Percentiles rank a stretch among this genome's conserved stretches.
Conservation (phyloP, 2,888 invertebrate genomes). For the Boloria selene region DNA sequence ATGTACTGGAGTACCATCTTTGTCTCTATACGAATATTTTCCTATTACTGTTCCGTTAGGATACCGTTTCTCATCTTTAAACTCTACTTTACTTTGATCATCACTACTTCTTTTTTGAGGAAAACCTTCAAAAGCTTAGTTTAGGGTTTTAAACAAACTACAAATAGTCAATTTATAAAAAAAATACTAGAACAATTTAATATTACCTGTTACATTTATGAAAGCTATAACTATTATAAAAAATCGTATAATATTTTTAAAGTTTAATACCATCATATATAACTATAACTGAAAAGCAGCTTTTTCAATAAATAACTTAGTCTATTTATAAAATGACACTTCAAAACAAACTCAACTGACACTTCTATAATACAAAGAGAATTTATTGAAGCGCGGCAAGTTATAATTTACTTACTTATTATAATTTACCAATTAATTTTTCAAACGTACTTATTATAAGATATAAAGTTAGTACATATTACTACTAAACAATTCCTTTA, state of each 20-base stretch:
- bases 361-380: too few relatives aligned
- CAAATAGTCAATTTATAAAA: too few relatives aligned
- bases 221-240: neutral
- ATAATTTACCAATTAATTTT: too few relatives aligned
- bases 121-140: constrained; percentile 48
- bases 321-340: too few relatives aligned
- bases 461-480: too few relatives aligned
- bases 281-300: too few relatives aligned
- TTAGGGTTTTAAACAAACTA: neutral
- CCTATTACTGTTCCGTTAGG: constrained; percentile 87
- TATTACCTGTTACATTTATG: neutral
- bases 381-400: too few relatives aligned
- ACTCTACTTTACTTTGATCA: constrained; percentile 39
- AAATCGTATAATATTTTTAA: neutral
- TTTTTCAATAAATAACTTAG: too few relatives aligned
- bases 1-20: constrained; percentile 84
- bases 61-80: constrained; percentile 84
- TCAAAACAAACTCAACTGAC: too few relatives aligned
- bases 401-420: too few relatives aligned
- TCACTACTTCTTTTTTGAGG: constrained; percentile 46
- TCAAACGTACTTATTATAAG: too few relatives aligned
- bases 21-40: constrained; percentile 85
- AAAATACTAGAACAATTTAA: neutral
- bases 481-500: too few relatives aligned
- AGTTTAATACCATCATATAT: neutral